Evolutionary conservation across 1,140 invertebrate genomes (phyloP).

Genomic region (Planococcus citri): DNA sequence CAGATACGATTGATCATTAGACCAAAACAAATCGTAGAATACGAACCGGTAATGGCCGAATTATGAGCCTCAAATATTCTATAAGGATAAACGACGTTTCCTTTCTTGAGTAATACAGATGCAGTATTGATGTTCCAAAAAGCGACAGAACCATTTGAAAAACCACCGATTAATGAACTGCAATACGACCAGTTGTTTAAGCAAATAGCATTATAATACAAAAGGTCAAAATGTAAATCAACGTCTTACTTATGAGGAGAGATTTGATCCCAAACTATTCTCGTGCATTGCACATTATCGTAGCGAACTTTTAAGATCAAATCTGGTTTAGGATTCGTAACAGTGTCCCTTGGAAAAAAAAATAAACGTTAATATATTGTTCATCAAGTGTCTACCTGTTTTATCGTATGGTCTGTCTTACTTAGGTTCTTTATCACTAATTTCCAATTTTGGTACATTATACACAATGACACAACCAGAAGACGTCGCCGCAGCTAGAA

Average conservation of each 20-base stretch:
- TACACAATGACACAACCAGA: conserved; percentile 49
- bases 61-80: conserved; percentile 37
- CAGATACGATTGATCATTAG: background rate
- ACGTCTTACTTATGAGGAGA: conserved; percentile 27
- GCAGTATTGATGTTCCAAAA: conserved; percentile 41
- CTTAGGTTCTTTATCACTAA: conserved; percentile 22
- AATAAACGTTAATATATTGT: too few relatives aligned
- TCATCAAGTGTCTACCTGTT: too few relatives aligned
- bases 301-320: conserved; percentile 21
- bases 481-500: conserved; percentile 53
- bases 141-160: conserved; percentile 47
- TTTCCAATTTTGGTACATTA: conserved; percentile 36
- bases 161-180: conserved; percentile 45
- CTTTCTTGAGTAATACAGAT: conserved; percentile 37
- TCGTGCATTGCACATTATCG: conserved; percentile 26
- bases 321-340: conserved; percentile 6
- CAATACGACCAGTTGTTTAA: conserved; percentile 21
- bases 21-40: background rate
- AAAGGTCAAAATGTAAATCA: background rate
- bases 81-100: conserved; percentile 31
- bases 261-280: conserved; percentile 26
- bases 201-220: conserved; percentile 9
- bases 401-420: background rate
- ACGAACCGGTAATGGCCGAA: conserved; percentile 33
- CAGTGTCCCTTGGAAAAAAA: background rate